Base-by-base conservation (phyloP, 1,140 invertebrate genomes). In the Apocrypta bakeri region DNA sequence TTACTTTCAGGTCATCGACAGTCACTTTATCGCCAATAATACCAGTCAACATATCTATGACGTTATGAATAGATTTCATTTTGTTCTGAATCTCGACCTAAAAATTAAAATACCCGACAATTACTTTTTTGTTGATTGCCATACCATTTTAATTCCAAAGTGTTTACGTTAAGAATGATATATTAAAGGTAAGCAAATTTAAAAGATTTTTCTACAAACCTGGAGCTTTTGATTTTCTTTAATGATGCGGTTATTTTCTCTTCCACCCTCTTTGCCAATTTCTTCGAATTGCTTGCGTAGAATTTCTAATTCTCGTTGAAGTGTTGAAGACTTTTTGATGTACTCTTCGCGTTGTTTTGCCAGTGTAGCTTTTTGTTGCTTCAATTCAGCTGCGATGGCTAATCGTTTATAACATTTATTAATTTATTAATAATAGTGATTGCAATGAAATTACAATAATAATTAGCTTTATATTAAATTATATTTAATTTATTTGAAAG, bases 11-110 rank as follows among this genome's bases (percentile, higher is more conserved):
- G 77, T 92, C 90, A n/a, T 92, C 91, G 7, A 91, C 85, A 0
- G 91, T 91, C n/a, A 86, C 93, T 87, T 95, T 94, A 82, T 95
- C 94, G 0, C 94, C 94, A 79, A 97, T 96, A 85, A 97, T 96
- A 31, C 94, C 94, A 42, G 95, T 96, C 71, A 97, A 90, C 95
- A 97, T 97, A 85, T 97, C 96, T 85, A 97, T 96, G 1, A 97
- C 96, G 90, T 96, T 96, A 90, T 95, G 94, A 85, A 96, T 96
- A 0, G 96, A 95, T 90, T 96, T 96, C 90, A 97, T 91, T 92
- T 96, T 97, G 86, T 94, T 96, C 90, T 96, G 95, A 82, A 97
- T 96, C 93, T 97, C 96, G 88, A 94, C 93, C 96, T 97, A 93
- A 85, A 87, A 90, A 87, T 17, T 61, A 68, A 40, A 78, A 66